A percentile compares a stretch with the other conserved stretches of the same genome.
Evolutionary conservation across 1,140 invertebrate species (phyloP).

Genomic region (Schmidtea mediterranea): DNA sequence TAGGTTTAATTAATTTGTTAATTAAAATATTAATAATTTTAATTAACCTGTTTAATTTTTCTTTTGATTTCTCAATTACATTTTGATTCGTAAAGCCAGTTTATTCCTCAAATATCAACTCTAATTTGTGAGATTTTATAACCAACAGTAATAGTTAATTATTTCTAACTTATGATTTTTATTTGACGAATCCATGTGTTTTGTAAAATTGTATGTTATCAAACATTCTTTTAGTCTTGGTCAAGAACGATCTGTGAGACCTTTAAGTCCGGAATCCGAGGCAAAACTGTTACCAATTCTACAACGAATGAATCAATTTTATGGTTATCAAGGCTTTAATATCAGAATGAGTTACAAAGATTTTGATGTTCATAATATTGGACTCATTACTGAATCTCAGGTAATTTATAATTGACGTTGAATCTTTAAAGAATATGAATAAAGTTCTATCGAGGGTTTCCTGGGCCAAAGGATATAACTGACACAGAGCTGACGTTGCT

Average conservation of each 20-base stretch:
- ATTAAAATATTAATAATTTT: no score
- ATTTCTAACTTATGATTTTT: no score
- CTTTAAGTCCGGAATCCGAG: constrained; percentile 15
- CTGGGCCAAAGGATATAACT: constrained; percentile 18
- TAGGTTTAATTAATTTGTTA: no score
- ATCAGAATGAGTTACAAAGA: constrained; percentile 21
- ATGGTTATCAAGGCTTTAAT: constrained; percentile 20
- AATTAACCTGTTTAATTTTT: no score
- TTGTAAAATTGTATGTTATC: no score
- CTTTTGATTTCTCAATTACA: no score
- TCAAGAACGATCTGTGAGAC: constrained; percentile 16
- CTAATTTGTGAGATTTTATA: no score
- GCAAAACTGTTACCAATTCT: constrained; percentile 13
- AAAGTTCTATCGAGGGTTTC: constrained; percentile 24
- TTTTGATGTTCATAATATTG: constrained; percentile 25
- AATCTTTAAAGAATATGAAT: no score
- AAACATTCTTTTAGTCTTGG: constrained; percentile 15
- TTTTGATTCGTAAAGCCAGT: no score
- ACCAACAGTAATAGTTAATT: no score
- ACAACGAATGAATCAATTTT: constrained; percentile 15
- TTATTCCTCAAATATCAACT: no score
- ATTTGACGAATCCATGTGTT: background rate
- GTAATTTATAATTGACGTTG: constrained; percentile 10
- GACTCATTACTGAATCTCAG: constrained; percentile 24
- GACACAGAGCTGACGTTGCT: constrained; percentile 19